Base-by-base conservation (phyloP, 2,888 invertebrate species). In the Mesorhabditis spiculigera region DNA sequence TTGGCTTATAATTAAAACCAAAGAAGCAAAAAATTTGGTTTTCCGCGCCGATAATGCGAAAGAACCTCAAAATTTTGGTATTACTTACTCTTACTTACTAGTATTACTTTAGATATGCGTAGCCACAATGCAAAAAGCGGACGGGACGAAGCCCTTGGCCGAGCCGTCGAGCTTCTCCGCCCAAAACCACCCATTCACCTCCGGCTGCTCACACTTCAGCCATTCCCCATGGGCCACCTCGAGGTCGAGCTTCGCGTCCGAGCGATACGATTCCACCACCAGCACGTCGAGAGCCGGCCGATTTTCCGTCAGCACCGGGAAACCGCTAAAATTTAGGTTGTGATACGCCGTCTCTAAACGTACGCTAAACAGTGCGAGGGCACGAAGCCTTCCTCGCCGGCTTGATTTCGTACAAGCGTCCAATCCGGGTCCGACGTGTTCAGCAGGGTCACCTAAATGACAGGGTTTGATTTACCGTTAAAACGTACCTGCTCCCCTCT, bases 101-200 rank as follows among this genome's bases (percentile, higher is more conserved):
- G 3, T 28, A 28, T 28, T 28, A 28, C 28, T 13, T 74, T 45
- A 77, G 5, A 78, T 69, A 71, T 78, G 73, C 0, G 75, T 75
- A 0, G 75, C 77, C 42, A 78, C 50, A 68, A 78, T 73, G 41
- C 73, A 73, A 42, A 74, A 71, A 64, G 67, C 69, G 42, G 70
- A 71, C 13, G 77, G 77, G 5, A 75, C 72, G 65, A 78, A 78
- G 44, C 77, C 77, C 43, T 75, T 73, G 13, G 67, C 67, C n/a
- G 71, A 72, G 8, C 72, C 75, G 13, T 71, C 45, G 4, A 71
- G 45, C 8, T 72, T 65, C 1, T 68, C 44, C 4, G 70, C 73
- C 75, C 75, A 76, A 41, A 76, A 8, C 75, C 75, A 76, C 62
- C 68, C 75, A 28, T 73, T 71, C 5, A 74, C 70, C 5, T 72